Evolutionary conservation across 2,888 invertebrate species (phyloP), one percentile per base, ranked within the genome.

Genomic region (Cryptocephalus moraei): DNA sequence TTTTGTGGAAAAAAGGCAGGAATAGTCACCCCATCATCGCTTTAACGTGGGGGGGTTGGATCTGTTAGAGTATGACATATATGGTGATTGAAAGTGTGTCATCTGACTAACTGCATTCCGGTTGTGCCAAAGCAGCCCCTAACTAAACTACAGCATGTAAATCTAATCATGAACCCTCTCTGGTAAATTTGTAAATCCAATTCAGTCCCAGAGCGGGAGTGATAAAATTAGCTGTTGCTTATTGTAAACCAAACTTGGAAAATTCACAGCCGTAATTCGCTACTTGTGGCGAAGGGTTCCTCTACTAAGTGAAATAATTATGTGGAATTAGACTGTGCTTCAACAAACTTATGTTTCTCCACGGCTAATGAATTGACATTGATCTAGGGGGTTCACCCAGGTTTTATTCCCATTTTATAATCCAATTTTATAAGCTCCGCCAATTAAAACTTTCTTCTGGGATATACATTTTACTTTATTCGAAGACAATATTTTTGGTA

Each of bases 211-310:
- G 66, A 62, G 63, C 64, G 66, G 63, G 66, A 66, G 67, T 71
- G 71, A 72, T 73, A 68, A 67, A 73, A 73, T 73, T 73, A 73
- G 67, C 66, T 64, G 65, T 66, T 67, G 70, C 72, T 72, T 72
- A 73, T 73, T 73, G 73, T 73, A 73, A 73, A 73, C 72, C 71
- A 71, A 73, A 73, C 72, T 72, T 65, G 68, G 70, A 69, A 71
- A 72, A 73, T 73, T 73, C 66, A 65, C 67, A 66, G 62, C 62
- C 65, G 64, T 69, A 70, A 69, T 70, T 70, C 67, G 64, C 65
- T 67, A 68, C 65, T 69, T 67, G 69, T 63, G 67, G 67, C 62
- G 49, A 57, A 41, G 42, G 8, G 9, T 11, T 13, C 33, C 62
- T 61, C 59, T 59, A 54, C 56, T 65, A 67, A 67, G 59, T 61